A percentile compares a stretch with the other conserved stretches of the same genome.
Conservation (phyloP, 1,140 invertebrate species). For the Carposina sasakii region DNA sequence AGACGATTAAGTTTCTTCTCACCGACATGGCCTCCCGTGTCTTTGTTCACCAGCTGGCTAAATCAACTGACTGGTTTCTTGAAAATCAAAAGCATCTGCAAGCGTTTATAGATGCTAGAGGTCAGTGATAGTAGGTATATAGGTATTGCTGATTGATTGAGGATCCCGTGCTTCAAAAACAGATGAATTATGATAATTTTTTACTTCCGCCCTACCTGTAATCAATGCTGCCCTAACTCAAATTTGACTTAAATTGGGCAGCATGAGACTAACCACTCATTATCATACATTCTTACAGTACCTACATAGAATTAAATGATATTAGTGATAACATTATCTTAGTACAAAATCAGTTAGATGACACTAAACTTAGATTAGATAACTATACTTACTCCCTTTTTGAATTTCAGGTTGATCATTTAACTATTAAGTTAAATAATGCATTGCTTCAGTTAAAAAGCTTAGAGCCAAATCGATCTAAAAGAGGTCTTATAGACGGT, state of each 20-base stretch:
- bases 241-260: not conserved
- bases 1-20: too few relatives aligned
- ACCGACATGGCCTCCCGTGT: too few relatives aligned
- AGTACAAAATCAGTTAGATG: constrained; percentile 13
- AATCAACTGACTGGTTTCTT: too few relatives aligned
- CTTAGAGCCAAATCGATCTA: constrained; percentile 21
- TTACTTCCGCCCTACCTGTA: too few relatives aligned
- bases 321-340: constrained; percentile 4
- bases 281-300: constrained; percentile 3
- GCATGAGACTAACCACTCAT: not conserved
- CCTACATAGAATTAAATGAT: not conserved
- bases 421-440: constrained; percentile 16
- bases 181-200: too few relatives aligned
- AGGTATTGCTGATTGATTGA: too few relatives aligned
- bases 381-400: constrained; percentile 26
- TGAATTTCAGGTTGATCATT: constrained; percentile 21
- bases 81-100: too few relatives aligned
- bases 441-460: constrained; percentile 18
- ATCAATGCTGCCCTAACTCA: too few relatives aligned
- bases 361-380: constrained; percentile 8
- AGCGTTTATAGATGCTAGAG: too few relatives aligned
- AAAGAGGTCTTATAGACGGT: constrained; percentile 26
- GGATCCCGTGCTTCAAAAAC: too few relatives aligned
- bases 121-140: too few relatives aligned
- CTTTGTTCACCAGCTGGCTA: too few relatives aligned